Evolutionary conservation across 2,797 vertebrate genomes (phyloP).

Genomic region (Decapterus maruadsi): DNA sequence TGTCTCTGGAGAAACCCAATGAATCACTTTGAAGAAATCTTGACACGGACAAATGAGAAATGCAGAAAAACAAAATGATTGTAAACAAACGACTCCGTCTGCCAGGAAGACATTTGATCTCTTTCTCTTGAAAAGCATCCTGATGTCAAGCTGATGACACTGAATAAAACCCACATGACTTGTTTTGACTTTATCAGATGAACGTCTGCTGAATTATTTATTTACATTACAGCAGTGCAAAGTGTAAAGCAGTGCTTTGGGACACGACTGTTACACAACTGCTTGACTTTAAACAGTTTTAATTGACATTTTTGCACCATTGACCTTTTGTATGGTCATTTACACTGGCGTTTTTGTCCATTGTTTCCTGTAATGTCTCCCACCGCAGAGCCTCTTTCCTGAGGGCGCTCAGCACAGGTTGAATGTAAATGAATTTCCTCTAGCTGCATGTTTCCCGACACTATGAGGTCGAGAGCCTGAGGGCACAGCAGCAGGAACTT

Average conservation of each 20-base stretch:
- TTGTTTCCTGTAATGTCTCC: not conserved
- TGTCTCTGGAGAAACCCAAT: not conserved
- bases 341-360: not conserved
- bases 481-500: not conserved
- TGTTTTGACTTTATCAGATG: not conserved
- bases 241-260: too few species aligned
- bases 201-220: not conserved
- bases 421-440: slow-evolving; percentile 24
- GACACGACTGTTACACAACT: not conserved
- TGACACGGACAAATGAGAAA: not conserved
- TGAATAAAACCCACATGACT: not conserved
- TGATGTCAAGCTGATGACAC: not conserved
- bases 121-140: too few species aligned
- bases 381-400: not conserved
- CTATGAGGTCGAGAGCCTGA: slow-evolving; percentile 2
- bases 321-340: not conserved
- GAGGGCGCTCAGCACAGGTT: slow-evolving; percentile 4
- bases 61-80: not conserved
- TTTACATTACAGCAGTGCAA: not conserved
- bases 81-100: not conserved
- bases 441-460: slow-evolving; percentile 38
- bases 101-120: not conserved
- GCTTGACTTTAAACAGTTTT: not conserved
- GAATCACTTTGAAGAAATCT: not conserved
- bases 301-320: not conserved